phyloP scores from a whole-genome alignment of 1,140 invertebrate genomes.

The Camponotus vicinus region DNA sequence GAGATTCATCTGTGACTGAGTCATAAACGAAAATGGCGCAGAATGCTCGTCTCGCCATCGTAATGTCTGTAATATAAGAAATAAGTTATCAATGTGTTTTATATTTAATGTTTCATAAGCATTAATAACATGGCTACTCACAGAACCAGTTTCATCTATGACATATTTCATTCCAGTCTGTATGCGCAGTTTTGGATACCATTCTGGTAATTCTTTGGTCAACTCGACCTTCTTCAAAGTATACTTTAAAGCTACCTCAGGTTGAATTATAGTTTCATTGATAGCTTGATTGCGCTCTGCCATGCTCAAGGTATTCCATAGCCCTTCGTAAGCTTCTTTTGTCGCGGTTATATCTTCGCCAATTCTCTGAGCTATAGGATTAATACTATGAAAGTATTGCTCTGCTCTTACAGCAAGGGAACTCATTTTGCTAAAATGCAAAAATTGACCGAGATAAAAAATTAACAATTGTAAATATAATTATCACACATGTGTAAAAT shows the following conservation, averaged over 20 bases:
- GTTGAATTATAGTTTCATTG: slow-evolving; percentile 92
- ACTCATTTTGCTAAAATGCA: slow-evolving; percentile 69
- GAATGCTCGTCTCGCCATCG: slow-evolving; percentile 92
- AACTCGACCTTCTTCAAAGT: slow-evolving; percentile 84
- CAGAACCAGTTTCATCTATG: slow-evolving; percentile 86
- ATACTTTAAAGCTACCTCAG: slow-evolving; percentile 90
- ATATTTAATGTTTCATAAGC: slow-evolving; percentile 7
- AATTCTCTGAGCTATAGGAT: slow-evolving; percentile 90
- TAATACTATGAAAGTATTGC: slow-evolving; percentile 91
- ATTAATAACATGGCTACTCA: slow-evolving; percentile 50
- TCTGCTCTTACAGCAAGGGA: slow-evolving; percentile 85
- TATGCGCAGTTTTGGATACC: slow-evolving; percentile 85
- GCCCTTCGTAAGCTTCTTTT: slow-evolving; percentile 89
- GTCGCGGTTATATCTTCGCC: slow-evolving; percentile 90
- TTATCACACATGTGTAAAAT: background rate
- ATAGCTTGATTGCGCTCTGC: slow-evolving; percentile 91
- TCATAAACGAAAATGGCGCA: slow-evolving; percentile 92
- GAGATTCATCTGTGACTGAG: slow-evolving; percentile 92
- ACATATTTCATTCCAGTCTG: slow-evolving; percentile 87
- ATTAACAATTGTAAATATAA: background rate
- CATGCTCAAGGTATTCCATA: slow-evolving; percentile 89
- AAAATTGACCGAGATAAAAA: background rate
- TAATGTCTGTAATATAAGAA: slow-evolving; percentile 77
- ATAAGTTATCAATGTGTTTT: background rate
- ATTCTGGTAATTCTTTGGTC: slow-evolving; percentile 80